Base-by-base conservation (phyloP, 2,888 invertebrate species). In the Aelia acuminata region DNA sequence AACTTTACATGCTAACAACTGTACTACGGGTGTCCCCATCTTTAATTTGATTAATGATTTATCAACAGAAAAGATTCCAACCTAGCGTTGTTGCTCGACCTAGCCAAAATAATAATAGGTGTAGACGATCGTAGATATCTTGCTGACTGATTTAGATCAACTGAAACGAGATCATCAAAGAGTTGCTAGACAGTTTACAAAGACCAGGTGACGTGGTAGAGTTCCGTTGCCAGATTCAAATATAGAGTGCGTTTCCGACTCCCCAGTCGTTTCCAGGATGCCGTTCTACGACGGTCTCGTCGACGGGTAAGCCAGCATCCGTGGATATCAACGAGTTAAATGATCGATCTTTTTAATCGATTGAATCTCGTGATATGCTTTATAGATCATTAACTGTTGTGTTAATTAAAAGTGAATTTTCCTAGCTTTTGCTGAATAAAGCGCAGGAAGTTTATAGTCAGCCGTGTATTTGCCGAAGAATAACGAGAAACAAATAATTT, bases 191-290 rank as follows among this genome's bases (percentile, higher is more conserved):
- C 35, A 35, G 63, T 70, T 35, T 70, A 70, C 63, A 70, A 35
- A 70, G 35, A 31, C 63, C 63, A 70, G 63, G 63, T 35, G 63
- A 70, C 63, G 63, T 20, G 63, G 11, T 13, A 80, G 43, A 18
- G 43, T n/a, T 43, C 43, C 80, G 2, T n/a, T 80, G 80, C 80
- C 80, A 80, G 80, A 47, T 43, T 39, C 80, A 80, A 80, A 80
- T 80, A 80, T 80, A 80, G 80, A 80, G 80, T 43, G 43, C n/a
- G 80, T 4, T 47, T 35, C 39, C 43, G n/a, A 3, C 22, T 39
- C 43, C 80, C 8, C 80, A 80, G 80, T 80, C 20, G 0, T 22
- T n/a, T 80, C 39, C 80, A 80, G 43, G 13, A 80, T 80, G 80
- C 80, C 80, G 8, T 47, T 80, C 43, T 80, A 80, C 43, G 80